phyloP scores from a whole-genome alignment of 2,888 invertebrate genomes.

The Pseudococcus jackbeardsleyi region DNA sequence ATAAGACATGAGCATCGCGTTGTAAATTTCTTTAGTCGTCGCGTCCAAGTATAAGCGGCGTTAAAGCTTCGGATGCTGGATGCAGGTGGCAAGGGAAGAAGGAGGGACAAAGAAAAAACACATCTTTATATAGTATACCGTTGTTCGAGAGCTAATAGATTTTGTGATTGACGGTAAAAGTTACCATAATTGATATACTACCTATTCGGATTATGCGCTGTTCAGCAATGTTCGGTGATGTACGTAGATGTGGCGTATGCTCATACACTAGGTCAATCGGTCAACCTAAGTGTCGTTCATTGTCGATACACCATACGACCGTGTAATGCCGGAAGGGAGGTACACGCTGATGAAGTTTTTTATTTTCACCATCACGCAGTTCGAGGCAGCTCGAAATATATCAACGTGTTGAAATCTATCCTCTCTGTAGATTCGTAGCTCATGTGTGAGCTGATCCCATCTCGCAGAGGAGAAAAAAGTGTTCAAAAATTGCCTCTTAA shows the following conservation, averaged over 20 bases:
- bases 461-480: too few relatives aligned
- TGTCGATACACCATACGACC: conserved; percentile 27
- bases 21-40: conserved; percentile 26
- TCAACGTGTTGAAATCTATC: neutral
- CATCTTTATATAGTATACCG: neutral
- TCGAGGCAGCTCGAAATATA: neutral
- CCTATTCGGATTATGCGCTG: conserved; percentile 20
- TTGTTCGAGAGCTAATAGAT: conserved; percentile 25
- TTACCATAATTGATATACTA: conserved; percentile 46
- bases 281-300: conserved; percentile 24
- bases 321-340: conserved; percentile 32
- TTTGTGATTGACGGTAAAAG: conserved; percentile 50
- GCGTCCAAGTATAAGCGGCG: neutral
- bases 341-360: conserved; percentile 4
- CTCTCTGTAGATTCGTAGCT: neutral
- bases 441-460: too few relatives aligned
- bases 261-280: conserved; percentile 32
- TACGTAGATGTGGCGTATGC: neutral
- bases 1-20: conserved; percentile 50
- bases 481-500: neutral
- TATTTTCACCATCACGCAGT: neutral
- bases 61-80: neutral
- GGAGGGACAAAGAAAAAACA: neutral
- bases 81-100: neutral
- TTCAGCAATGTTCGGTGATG: neutral